A percentile compares a stretch with the other conserved stretches of the same genome.
These are phyloP conservation scores for Tachystola acroxantha DNA, from an alignment of 2,888 invertebrate genomes.

Conservation along the genomic window DNA sequence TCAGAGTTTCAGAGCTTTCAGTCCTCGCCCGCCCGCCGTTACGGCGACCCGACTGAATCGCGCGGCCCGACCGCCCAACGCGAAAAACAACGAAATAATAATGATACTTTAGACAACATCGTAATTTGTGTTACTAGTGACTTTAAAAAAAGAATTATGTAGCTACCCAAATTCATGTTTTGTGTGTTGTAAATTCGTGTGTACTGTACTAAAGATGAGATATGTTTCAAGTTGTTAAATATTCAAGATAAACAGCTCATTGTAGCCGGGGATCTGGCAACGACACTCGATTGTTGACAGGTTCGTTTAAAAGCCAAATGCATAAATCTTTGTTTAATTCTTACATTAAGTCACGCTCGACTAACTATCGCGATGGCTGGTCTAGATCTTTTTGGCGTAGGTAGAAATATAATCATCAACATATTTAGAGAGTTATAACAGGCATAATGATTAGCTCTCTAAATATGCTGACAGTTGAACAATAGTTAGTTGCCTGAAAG, in stretches of 20 bases:
- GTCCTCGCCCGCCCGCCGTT: slow-evolving; percentile 16
- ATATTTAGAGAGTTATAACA: too few relatives aligned
- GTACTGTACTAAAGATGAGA: slow-evolving; percentile 32
- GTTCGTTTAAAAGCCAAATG: slow-evolving; percentile 31
- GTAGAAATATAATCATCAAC: too few relatives aligned
- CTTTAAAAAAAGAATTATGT: slow-evolving; percentile 28
- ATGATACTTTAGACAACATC: slow-evolving; percentile 2
- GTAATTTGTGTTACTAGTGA: slow-evolving; percentile 29
- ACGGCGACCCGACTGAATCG: slow-evolving; percentile 17
- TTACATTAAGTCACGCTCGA: too few relatives aligned
- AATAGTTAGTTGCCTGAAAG: too few relatives aligned
- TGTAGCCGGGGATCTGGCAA: slow-evolving; percentile 31
- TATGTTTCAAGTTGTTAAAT: slow-evolving; percentile 42
- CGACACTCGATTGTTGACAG: slow-evolving; percentile 49
- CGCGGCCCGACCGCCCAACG: slow-evolving; percentile 12
- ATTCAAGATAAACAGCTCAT: slow-evolving; percentile 39
- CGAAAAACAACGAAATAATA: slow-evolving; percentile 8
- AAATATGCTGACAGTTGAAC: too few relatives aligned
- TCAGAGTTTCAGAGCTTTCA: slow-evolving; percentile 20
- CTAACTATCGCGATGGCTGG: too few relatives aligned
- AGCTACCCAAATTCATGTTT: too few relatives aligned
- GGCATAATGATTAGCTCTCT: too few relatives aligned
- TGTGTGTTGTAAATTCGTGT: slow-evolving; percentile 37
- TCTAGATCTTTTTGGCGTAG: too few relatives aligned
- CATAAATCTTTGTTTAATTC: neutral